These are phyloP conservation scores for Halisarca cf. caerulea DNA, from an alignment of 37 sponge, comb jelly and placozoan species.

Conservation along the genomic window DNA sequence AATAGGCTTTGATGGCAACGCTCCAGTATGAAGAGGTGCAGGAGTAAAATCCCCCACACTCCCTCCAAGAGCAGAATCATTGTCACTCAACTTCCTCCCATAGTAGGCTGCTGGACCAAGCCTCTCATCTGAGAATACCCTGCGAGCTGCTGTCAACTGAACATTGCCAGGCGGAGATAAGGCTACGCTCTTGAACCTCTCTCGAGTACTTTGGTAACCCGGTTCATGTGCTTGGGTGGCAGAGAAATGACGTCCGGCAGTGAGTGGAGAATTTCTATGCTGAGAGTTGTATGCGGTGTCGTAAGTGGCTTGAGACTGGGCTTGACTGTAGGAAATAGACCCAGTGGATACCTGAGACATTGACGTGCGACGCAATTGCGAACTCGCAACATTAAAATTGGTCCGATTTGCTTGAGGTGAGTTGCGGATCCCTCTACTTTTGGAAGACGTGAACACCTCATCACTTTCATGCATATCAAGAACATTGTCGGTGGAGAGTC, in stretches of 20 bases:
- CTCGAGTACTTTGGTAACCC: no score
- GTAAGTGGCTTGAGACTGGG: neutral
- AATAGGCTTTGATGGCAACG: neutral
- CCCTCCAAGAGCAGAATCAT: conserved; percentile 18
- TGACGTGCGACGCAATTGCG: neutral
- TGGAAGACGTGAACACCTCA: no score
- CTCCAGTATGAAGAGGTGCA: neutral
- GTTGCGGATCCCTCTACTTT: neutral
- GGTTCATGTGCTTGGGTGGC: neutral
- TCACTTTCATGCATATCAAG: neutral
- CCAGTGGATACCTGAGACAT: neutral
- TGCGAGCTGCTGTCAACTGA: neutral
- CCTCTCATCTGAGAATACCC: neutral
- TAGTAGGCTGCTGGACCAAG: neutral
- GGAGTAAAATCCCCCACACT: neutral
- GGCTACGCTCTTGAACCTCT: neutral
- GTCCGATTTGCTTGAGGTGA: neutral
- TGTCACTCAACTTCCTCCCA: conserved; percentile 14
- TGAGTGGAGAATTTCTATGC: neutral
- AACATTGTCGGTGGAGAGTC: neutral
- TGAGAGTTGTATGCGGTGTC: neutral
- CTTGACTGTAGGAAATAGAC: no score
- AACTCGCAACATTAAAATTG: neutral
- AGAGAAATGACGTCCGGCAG: neutral
- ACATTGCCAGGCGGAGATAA: conserved; percentile 15